Evolutionary conservation across 2,888 invertebrate genomes (phyloP).

Genomic region (Clepsis dumicolana): DNA sequence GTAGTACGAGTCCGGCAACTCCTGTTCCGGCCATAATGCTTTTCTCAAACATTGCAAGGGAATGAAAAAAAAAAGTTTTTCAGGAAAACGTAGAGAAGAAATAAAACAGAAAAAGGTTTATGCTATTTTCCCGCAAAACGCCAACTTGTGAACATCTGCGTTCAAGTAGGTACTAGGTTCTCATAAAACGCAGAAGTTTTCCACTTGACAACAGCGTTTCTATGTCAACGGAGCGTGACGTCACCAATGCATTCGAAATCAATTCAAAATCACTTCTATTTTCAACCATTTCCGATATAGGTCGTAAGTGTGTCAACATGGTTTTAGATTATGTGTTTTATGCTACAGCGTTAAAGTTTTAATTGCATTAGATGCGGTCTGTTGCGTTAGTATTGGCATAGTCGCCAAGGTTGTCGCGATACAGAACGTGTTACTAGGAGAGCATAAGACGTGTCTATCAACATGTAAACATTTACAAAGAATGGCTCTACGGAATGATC

Average conservation of each 20-base stretch:
- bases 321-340: constrained; percentile 49
- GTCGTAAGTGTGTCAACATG: constrained; percentile 49
- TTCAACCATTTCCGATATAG: constrained; percentile 13
- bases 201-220: constrained; percentile 70
- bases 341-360: constrained; percentile 44
- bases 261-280: constrained; percentile 1
- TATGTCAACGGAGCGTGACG: constrained; percentile 58
- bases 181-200: constrained; percentile 50
- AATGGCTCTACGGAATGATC: not conserved
- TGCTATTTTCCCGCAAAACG: too few species aligned
- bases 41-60: too few species aligned
- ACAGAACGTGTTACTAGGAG: constrained; percentile 25
- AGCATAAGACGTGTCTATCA: not conserved
- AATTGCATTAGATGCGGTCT: constrained; percentile 42
- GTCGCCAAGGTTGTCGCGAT: constrained; percentile 48
- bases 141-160: not conserved
- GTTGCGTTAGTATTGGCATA: constrained; percentile 45
- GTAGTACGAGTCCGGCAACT: too few species aligned
- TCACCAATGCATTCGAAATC: constrained; percentile 39
- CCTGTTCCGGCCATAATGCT: too few species aligned
- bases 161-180: not conserved
- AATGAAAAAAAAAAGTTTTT: too few species aligned
- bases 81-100: too few species aligned
- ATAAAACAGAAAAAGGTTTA: too few species aligned
- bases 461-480: too few species aligned